Evolutionary conservation across 2,113 vertebrate genomes (phyloP), one percentile per base, ranked within the genome.

Genomic region (Mellivora capensis): DNA sequence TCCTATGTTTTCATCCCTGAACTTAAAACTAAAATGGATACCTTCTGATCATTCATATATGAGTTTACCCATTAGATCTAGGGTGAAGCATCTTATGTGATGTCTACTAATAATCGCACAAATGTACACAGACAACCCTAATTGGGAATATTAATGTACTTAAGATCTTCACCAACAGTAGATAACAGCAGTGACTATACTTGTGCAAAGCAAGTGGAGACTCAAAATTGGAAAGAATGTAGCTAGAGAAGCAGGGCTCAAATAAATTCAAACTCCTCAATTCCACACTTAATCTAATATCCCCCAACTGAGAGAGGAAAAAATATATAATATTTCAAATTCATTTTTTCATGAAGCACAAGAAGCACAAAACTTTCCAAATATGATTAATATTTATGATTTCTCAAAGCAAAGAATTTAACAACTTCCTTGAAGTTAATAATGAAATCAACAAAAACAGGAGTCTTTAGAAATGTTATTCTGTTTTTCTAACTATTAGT

Each of bases 371-470:
- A 94, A 71, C n/a, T 67, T 92, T 88, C 27, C 71, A 83, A 97
- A 83, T n/a, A 71, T 79, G 31, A 94, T 79, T 88, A 91, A 91
- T 91, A 47, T 31, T 88, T 25, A 80, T 76, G 52, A 91, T 89
- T 64, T 91, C 77, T 92, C 83, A 91, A 64, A 84, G 39, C 12
- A 94, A 87, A 79, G 52, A n/a, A 72, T 79, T 81, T 95, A 90
- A 87, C 18, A 84, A 91, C 31, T 91, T 91, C 93, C 76, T 87
- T 87, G 87, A 93, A 21, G 77, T 84, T 64, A 87, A 95, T 72
- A 64, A 90, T 86, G 93, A 93, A 95, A 87, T 84, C 27, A 80
- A 72, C 44, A 79, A 90, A 67, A 89, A 85, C 29, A 93, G 59
- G 39, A 69, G 18, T 11, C 57, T 93, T 83, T 39, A 87, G 87